Conservation (phyloP, 2,113 vertebrate genomes). For the Meriones unguiculatus region DNA sequence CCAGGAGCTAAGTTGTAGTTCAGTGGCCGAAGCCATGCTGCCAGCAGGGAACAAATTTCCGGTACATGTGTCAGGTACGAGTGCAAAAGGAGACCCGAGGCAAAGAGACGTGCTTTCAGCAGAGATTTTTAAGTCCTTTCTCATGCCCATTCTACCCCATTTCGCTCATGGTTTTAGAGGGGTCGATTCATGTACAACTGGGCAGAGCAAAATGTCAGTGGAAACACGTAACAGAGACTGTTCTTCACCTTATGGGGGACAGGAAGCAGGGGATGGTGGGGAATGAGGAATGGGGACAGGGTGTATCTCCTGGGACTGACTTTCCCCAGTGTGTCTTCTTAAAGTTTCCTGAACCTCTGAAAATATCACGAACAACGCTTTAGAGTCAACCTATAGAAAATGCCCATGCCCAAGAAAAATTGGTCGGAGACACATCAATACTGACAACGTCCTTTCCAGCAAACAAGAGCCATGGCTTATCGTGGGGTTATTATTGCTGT, state of each 20-base stretch:
- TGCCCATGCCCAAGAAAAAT: not conserved
- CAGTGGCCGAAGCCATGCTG: not conserved
- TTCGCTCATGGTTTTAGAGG: not conserved
- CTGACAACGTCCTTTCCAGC: not conserved
- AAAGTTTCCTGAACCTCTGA: not conserved
- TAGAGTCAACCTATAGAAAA: not conserved
- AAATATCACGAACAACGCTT: not conserved
- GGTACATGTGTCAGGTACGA: fast-evolving
- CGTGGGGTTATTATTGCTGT: not conserved
- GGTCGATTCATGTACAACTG: not conserved
- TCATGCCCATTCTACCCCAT: not conserved
- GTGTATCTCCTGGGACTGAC: not conserved
- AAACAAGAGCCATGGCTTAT: not conserved
- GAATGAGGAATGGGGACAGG: no score
- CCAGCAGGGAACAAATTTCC: not conserved
- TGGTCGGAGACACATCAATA: not conserved
- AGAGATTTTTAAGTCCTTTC: not conserved
- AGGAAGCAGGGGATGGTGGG: not conserved
- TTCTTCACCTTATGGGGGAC: not conserved
- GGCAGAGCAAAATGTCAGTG: not conserved
- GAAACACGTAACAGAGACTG: not conserved
- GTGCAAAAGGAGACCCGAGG: not conserved
- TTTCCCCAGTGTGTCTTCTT: not conserved
- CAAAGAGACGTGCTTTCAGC: not conserved
- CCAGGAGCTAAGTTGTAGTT: not conserved